Evolutionary conservation across 2,888 invertebrate species (phyloP).

Genomic region (Horisme vitalbata): DNA sequence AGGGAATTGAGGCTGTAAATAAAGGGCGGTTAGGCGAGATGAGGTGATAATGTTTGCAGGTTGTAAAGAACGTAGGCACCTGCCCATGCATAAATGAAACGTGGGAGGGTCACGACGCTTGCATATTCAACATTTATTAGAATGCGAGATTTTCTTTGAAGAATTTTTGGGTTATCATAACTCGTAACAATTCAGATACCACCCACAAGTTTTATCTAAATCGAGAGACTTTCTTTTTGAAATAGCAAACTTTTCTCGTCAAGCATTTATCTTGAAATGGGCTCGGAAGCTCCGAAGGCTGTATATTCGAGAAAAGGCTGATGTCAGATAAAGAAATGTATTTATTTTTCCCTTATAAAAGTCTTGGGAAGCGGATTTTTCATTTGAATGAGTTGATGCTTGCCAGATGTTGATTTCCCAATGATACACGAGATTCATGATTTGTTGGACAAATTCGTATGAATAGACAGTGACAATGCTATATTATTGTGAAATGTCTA

Average conservation of each 20-base stretch:
- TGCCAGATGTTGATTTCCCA: too few relatives aligned
- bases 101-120: constrained; percentile 9
- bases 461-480: too few relatives aligned
- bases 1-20: constrained; percentile 25
- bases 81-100: constrained; percentile 30
- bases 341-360: too few relatives aligned
- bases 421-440: too few relatives aligned
- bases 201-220: background rate
- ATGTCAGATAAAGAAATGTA: too few relatives aligned
- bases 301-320: too few relatives aligned
- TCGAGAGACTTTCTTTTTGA: background rate
- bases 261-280: too few relatives aligned
- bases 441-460: too few relatives aligned
- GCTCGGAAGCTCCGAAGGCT: too few relatives aligned
- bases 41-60: constrained; percentile 34
- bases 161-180: background rate
- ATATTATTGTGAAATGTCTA: too few relatives aligned
- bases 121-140: constrained; percentile 19
- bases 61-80: constrained; percentile 28
- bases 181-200: background rate
- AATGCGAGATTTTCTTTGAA: background rate
- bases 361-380: too few relatives aligned
- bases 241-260: background rate
- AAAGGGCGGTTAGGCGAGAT: constrained; percentile 21
- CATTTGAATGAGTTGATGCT: too few relatives aligned